A percentile compares a stretch with the other conserved stretches of the same genome.
phyloP scores from a whole-genome alignment of 2,113 vertebrate genomes.

The Poecilia latipinna region DNA sequence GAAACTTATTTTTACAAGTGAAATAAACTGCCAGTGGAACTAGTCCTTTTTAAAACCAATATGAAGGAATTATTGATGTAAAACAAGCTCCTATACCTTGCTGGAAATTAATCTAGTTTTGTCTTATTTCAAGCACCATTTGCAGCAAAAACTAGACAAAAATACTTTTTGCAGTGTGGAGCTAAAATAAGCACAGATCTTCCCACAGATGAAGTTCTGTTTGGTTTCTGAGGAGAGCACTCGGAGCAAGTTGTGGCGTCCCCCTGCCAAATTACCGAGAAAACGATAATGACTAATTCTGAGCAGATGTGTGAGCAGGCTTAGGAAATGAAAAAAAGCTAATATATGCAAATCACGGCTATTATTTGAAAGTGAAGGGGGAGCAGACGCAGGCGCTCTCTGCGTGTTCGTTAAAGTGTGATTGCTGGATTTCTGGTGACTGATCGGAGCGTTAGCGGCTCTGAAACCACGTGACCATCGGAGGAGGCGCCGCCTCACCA shows the following conservation, averaged over 20 bases:
- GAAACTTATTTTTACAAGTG: too few relatives aligned
- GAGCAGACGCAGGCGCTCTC: constrained; percentile 1
- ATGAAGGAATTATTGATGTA: too few relatives aligned
- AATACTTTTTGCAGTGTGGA: too few relatives aligned
- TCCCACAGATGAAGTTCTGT: constrained; percentile 3
- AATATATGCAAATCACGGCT: constrained; percentile 48
- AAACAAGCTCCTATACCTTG: too few relatives aligned
- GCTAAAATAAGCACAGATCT: constrained; percentile 16
- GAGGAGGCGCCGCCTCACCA: constrained; percentile 20
- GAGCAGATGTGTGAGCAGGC: constrained; percentile 49
- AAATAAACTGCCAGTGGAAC: too few relatives aligned
- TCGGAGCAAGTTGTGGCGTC: constrained; percentile 25
- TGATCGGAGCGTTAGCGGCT: not conserved
- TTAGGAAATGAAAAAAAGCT: constrained; percentile 17
- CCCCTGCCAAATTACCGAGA: constrained; percentile 34
- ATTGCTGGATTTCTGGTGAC: constrained; percentile 38
- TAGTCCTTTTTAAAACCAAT: too few relatives aligned
- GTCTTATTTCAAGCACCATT: too few relatives aligned
- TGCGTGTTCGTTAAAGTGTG: constrained; percentile 23
- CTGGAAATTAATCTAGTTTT: too few relatives aligned
- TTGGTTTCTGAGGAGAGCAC: constrained; percentile 22
- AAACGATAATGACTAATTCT: constrained; percentile 41
- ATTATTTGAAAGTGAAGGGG: constrained; percentile 31
- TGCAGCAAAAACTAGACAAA: too few relatives aligned
- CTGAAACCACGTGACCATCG: not conserved